Evolutionary conservation across 2,888 invertebrate genomes (phyloP), one percentile per base, ranked within the genome.

Genomic region (Drosophila flavopinicola): DNA sequence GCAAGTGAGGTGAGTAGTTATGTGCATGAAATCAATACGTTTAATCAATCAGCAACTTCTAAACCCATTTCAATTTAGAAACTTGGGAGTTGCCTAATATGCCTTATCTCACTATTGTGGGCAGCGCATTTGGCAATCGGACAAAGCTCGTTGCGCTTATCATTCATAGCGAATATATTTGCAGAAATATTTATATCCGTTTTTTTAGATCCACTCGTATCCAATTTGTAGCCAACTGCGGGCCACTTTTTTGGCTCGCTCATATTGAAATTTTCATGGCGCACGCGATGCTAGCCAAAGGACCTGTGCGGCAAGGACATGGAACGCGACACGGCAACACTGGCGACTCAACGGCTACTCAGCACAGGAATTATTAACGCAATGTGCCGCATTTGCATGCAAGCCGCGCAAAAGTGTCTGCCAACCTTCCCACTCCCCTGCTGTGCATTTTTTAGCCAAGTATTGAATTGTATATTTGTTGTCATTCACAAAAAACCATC

Each of bases 311-410:
- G 30, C 25, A 25, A 29, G 23, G 20, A 44, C 24, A 27, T 3
- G 33, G 29, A 11, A 38, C 7, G 23, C 25, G 17, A 15, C 10
- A 44, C 17, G 32, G 15, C 9, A 6, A 30, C 49, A 33, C 42
- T 69, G 64, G 30, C 72, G 49, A 70, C 77, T 86, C 80, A 84
- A 63, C 80, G 80, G 67, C 84, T 68, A 63, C 68, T 78, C 78
- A 75, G 59, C 54, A 38, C 44, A 39, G 77, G 84, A 86, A 78
- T 79, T 86, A 78, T 80, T 76, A 60, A 84, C 61, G 65, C 85
- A 65, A 63, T 79, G 72, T 72, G 48, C 61, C 56, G 67, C 72
- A 78, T 71, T 79, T 84, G 38, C 84, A 78, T 70, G 63, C 54
- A 47, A 32, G 15, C 32, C 30, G 27, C 76, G 25, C 29, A 9